These are phyloP conservation scores for Tetragnatha montana DNA, from an alignment of 2,888 invertebrate genomes.

Conservation along the genomic window DNA sequence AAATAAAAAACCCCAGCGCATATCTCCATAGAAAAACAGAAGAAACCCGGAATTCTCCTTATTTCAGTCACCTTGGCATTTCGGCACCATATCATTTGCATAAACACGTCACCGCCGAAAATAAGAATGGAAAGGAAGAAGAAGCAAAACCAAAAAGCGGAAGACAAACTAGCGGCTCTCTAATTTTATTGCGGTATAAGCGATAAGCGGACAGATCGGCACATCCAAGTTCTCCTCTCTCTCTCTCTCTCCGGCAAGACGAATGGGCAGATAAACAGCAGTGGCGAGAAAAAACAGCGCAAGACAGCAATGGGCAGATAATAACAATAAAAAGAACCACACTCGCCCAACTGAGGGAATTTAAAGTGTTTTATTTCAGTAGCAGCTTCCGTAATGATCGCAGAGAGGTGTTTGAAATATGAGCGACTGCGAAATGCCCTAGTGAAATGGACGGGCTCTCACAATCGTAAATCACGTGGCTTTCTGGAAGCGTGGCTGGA, in stretches of 20 bases:
- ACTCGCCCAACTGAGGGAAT: constrained; percentile 36
- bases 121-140: not conserved
- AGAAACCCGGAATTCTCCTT: constrained; percentile 1
- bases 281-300: constrained; percentile 37
- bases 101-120: constrained; percentile 25
- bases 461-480: constrained; percentile 70
- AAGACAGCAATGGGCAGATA: constrained; percentile 68
- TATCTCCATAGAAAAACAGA: not conserved
- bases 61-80: constrained; percentile 20
- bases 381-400: constrained; percentile 69
- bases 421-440: constrained; percentile 59
- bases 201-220: constrained; percentile 59
- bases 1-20: not conserved
- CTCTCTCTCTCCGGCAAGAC: constrained; percentile 64
- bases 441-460: constrained; percentile 64
- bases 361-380: constrained; percentile 70
- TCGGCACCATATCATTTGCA: constrained; percentile 44
- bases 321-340: constrained; percentile 59
- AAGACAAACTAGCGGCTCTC: constrained; percentile 63
- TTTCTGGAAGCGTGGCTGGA: constrained; percentile 67
- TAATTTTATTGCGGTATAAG: constrained; percentile 70
- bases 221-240: constrained; percentile 64
- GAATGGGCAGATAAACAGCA: constrained; percentile 67
- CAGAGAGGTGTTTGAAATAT: constrained; percentile 69
- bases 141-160: constrained; percentile 25